Conservation (phyloP, 2,888 invertebrate species). For the Thumatha senex region DNA sequence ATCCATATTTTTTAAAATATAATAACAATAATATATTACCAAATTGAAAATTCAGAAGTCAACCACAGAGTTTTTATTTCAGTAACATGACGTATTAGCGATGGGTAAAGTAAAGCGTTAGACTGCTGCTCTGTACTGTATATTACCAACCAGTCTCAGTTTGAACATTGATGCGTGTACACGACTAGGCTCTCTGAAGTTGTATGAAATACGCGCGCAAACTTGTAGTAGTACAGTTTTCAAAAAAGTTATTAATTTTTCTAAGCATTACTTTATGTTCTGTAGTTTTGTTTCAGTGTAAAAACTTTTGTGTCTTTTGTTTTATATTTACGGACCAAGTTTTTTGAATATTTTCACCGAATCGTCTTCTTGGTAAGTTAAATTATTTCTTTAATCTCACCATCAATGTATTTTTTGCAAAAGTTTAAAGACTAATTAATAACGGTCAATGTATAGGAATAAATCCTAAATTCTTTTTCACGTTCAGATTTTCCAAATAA, state of each 20-base stretch:
- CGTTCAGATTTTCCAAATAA: too few species aligned
- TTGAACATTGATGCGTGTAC: constrained; percentile 39
- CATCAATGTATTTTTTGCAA: not conserved
- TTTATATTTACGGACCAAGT: constrained; percentile 20
- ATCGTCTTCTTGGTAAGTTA: constrained; percentile 30
- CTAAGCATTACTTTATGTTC: constrained; percentile 16
- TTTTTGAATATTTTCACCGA: constrained; percentile 14
- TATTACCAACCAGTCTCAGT: constrained; percentile 40
- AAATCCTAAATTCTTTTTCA: not conserved
- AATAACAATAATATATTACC: too few species aligned
- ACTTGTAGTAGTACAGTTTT: constrained; percentile 27
- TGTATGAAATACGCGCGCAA: constrained; percentile 25
- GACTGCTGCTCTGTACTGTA: not conserved
- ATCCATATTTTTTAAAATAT: too few species aligned
- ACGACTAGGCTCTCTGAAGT: constrained; percentile 31
- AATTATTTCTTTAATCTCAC: constrained; percentile 4
- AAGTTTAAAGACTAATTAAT: not conserved
- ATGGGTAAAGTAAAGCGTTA: not conserved
- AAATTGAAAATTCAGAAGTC: too few species aligned
- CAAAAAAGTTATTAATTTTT: constrained; percentile 1
- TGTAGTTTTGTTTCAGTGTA: constrained; percentile 18
- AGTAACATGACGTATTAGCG: too few species aligned
- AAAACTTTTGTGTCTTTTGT: constrained; percentile 11
- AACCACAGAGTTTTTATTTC: too few species aligned
- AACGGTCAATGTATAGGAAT: not conserved